Evolutionary conservation across 2,888 invertebrate genomes (phyloP).

Genomic region (Epistrophella euchroma): DNA sequence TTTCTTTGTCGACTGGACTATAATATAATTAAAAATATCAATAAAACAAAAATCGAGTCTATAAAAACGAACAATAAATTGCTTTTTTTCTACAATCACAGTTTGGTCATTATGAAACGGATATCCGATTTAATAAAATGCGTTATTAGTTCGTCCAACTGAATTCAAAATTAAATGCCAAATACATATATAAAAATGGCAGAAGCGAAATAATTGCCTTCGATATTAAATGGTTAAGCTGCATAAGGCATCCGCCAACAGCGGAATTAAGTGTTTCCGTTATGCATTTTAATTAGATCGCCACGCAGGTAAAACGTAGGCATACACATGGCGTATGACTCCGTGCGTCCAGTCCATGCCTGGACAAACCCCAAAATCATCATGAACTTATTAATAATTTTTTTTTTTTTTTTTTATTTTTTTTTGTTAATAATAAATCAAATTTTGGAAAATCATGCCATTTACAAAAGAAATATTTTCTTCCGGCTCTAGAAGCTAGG

Average conservation of each 20-base stretch:
- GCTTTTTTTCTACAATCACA: background rate
- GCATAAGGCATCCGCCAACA: background rate
- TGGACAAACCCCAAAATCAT: background rate
- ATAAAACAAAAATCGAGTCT: background rate
- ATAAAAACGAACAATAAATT: background rate
- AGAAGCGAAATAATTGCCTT: background rate
- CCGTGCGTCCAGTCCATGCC: too few species aligned
- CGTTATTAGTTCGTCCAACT: too few species aligned
- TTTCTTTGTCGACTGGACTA: too few species aligned
- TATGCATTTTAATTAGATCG: conserved; percentile 10
- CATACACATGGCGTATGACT: too few species aligned
- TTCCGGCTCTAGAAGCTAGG: background rate
- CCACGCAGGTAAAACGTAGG: background rate
- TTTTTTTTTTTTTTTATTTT: background rate
- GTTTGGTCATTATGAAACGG: background rate
- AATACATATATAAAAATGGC: background rate
- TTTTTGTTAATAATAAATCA: background rate
- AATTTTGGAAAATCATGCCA: background rate
- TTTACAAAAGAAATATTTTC: too few species aligned
- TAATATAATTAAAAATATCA: too few species aligned
- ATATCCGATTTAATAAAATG: background rate
- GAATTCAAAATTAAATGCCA: background rate
- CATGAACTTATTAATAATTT: background rate
- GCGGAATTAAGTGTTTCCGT: background rate
- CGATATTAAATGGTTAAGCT: background rate